Conservation (phyloP, 1,140 invertebrate species). For the Bactericera cockerelli region DNA sequence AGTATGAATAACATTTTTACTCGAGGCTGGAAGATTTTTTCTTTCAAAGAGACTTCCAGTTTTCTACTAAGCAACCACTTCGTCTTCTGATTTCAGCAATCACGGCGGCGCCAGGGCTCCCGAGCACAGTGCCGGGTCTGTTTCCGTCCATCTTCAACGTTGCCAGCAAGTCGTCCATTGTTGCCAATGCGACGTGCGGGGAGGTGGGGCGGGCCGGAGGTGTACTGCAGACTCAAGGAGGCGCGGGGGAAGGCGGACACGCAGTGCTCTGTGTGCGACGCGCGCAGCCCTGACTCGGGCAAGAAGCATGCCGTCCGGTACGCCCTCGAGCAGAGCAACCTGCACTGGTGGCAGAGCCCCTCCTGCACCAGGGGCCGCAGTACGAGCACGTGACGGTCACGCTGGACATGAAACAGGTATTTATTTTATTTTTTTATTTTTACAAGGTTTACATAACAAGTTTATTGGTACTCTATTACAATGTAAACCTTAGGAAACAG, state of each 20-base stretch:
- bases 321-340: slow-evolving; percentile 64
- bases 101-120: too few relatives aligned
- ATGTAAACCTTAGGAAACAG: too few relatives aligned
- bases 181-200: slow-evolving; percentile 82
- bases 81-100: too few relatives aligned
- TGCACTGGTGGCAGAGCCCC: slow-evolving; percentile 91
- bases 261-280: slow-evolving; percentile 53
- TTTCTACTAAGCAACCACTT: too few relatives aligned
- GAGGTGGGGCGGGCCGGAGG: slow-evolving; percentile 55
- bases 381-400: slow-evolving; percentile 81
- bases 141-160: slow-evolving; percentile 80
- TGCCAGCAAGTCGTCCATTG: slow-evolving; percentile 61
- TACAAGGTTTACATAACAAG: too few relatives aligned
- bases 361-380: slow-evolving; percentile 58
- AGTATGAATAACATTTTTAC: too few relatives aligned
- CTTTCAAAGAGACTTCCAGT: too few relatives aligned
- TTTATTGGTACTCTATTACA: too few relatives aligned
- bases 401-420: slow-evolving; percentile 82
- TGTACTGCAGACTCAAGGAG: slow-evolving; percentile 46
- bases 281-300: slow-evolving; percentile 52
- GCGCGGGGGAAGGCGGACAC: slow-evolving; percentile 21
- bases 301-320: slow-evolving; percentile 68
- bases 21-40: too few relatives aligned
- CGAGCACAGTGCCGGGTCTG: slow-evolving; percentile 30
- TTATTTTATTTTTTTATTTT: too few relatives aligned